Evolutionary conservation across 2,888 invertebrate species (phyloP).

Genomic region (Aphodius granarius): DNA sequence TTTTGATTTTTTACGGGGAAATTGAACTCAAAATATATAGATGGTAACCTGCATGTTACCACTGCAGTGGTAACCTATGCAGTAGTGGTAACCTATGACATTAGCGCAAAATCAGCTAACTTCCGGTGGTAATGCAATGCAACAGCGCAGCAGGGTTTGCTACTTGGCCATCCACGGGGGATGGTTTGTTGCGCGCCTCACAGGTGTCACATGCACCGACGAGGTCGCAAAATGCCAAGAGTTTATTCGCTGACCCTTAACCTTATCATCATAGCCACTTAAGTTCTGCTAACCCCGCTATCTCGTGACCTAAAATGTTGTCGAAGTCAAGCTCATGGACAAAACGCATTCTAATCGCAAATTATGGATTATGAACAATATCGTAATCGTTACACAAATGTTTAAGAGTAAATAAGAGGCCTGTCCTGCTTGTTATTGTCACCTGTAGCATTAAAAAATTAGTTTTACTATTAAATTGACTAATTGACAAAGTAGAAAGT

Average conservation of each 20-base stretch:
- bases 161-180: background rate
- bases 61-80: background rate
- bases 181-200: constrained; percentile 15
- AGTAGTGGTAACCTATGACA: constrained; percentile 6
- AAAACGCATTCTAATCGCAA: background rate
- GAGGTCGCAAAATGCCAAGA: constrained; percentile 41
- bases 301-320: constrained; percentile 19
- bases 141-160: background rate
- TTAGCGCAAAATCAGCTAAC: background rate
- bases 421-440: background rate
- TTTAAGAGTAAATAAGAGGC: background rate
- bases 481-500: no score
- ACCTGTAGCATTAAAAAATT: no score
- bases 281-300: constrained; percentile 23
- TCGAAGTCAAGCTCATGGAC: background rate
- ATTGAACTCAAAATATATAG: background rate
- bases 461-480: no score
- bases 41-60: background rate
- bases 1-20: background rate
- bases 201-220: constrained; percentile 18
- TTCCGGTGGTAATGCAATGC: background rate
- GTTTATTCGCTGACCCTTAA: constrained; percentile 39
- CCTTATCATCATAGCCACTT: constrained; percentile 32
- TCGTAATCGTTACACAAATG: background rate
- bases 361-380: background rate